Evolutionary conservation across 2,888 invertebrate genomes (phyloP), one percentile per base, ranked within the genome.

Genomic region (Hirtodrosophila alboralis): DNA sequence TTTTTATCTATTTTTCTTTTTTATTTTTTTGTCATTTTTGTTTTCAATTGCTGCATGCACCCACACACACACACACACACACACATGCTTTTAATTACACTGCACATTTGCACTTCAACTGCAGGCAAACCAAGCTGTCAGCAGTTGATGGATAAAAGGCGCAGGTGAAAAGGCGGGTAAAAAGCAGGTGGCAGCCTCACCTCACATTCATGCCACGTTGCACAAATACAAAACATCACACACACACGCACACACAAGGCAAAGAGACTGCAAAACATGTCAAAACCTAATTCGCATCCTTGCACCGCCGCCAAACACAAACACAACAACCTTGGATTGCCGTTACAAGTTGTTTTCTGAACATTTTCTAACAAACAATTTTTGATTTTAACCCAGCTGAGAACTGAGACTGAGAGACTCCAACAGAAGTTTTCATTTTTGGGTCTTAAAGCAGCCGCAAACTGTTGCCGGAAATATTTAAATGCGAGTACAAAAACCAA

Each of bases 91-190:
- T 79, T 83, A 83, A 80, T 80, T 80, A 83, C 83, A 83, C 68
- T 79, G 79, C 79, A 79, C 83, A 79, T 78, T 79, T 79, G 76
- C 79, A 79, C 83, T 79, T 79, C 71, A 74, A 62, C 58, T 79
- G 76, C 79, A 75, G 76, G 53, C 61, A 44, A 51, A 60, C 43
- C 45, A 47, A 49, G 56, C 52, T 60, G 60, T 38, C 67, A 59
- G 48, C 51, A 51, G 58, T 45, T 59, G 58, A 49, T 67, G 68
- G 52, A 33, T 38, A 38, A 18, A 40, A 27, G 45, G 28, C 28
- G 21, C 7, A 23, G 18, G 30, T 38, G 33, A 31, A 30, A n/a
- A 9, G 27, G 30, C 8, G 27, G 6, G 36, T 33, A 47, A 31
- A 51, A 8, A 12, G 38, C n/a, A 43, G 27, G 53, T 41, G 52